These are phyloP conservation scores for Lasioglossum morio DNA, from an alignment of 2,888 invertebrate genomes.

Conservation along the genomic window DNA sequence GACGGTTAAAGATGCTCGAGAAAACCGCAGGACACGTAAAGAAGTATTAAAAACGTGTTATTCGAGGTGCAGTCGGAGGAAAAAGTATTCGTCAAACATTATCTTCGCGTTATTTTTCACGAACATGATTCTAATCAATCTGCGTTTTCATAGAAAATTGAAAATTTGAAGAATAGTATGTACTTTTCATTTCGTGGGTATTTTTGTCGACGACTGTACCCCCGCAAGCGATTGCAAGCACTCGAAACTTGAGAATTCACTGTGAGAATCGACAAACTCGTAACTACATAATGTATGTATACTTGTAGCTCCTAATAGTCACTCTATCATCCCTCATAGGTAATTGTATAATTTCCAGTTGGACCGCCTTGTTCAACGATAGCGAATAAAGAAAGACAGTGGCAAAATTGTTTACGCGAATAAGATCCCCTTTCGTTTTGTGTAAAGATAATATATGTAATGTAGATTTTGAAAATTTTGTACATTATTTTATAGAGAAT, in stretches of 20 bases:
- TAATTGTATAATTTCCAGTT: constrained; percentile 21
- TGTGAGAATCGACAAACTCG: constrained; percentile 31
- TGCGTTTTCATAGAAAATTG: neutral
- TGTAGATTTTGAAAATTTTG: constrained; percentile 5
- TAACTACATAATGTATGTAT: constrained; percentile 29
- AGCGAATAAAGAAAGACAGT: neutral
- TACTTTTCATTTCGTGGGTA: neutral
- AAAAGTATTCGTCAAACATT: neutral
- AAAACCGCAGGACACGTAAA: constrained; percentile 14
- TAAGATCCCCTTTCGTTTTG: neutral
- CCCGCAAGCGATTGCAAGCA: neutral
- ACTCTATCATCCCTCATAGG: constrained; percentile 37
- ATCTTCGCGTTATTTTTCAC: neutral
- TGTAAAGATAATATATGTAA: neutral
- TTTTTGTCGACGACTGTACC: neutral
- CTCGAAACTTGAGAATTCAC: constrained; percentile 17
- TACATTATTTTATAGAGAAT: constrained; percentile 3
- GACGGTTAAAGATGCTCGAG: constrained; percentile 23
- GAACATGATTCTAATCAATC: neutral
- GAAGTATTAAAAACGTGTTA: constrained; percentile 11
- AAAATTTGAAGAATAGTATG: neutral
- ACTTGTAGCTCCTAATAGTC: constrained; percentile 42
- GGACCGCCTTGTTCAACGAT: neutral
- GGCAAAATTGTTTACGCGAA: neutral
- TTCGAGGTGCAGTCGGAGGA: neutral